Evolutionary conservation across 2,888 invertebrate genomes (phyloP), one percentile per base, ranked within the genome.

Genomic region (Plutella xylostella): DNA sequence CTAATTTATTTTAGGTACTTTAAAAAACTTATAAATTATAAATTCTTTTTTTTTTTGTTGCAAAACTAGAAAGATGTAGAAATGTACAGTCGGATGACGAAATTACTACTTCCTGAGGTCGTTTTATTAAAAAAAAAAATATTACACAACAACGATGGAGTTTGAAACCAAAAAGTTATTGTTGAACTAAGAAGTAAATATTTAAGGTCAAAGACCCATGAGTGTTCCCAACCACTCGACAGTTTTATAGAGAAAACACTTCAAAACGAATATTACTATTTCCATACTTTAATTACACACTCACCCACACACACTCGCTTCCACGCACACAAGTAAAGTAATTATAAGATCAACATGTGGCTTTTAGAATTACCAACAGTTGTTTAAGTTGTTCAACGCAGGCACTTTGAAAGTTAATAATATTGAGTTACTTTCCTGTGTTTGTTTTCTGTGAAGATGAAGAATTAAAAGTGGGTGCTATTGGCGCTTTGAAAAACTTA

Each of bases 211-310:
- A 63, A 63, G 76, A 73, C 70, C 64, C 59, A 52, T 51, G 58
- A 66, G 68, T 70, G 74, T 78, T 79, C 76, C 76, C 79, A 78
- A 67, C 66, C 77, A 79, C 80, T 80, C 68, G 72, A 77, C 58
- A 58, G 66, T 79, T 79, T 82, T 79, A 82, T 82, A 76, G 77
- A 66, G 76, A 82, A 82, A 80, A 80, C 80, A 82, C 82, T 82
- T 80, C 75, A 80, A 82, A 80, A 77, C 67, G 70, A 67, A 82
- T 79, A 78, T 77, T 75, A 80, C 82, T 82, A 80, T 80, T 78
- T 79, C 78, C 74, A 80, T 79, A 75, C 74, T 77, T 78, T 79
- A 79, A 80, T 80, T 78, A 74, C 70, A 65, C 64, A 72, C 73
- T 68, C 63, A 66, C 55, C 66, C 71, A 68, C 73, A 69, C 72